Base-by-base conservation (phyloP, 2,888 invertebrate genomes). In the Eueremaeus valkanovi region DNA sequence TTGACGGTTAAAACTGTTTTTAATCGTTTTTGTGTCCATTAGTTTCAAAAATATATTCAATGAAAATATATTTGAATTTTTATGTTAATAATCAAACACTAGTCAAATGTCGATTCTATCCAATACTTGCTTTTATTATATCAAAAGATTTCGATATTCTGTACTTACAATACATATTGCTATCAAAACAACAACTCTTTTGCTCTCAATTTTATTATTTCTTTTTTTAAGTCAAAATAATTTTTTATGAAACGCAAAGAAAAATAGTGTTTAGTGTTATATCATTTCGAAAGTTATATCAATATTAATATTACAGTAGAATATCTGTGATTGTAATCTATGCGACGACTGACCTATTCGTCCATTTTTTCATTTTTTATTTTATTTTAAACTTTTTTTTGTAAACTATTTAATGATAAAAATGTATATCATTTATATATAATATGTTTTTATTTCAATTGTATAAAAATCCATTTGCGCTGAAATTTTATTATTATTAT, bases 301-400 rank as follows among this genome's bases (percentile, higher is more conserved):
- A n/a, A 61, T 61, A 31, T 29, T 31, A 3, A 11, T 27, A 58
- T 27, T 58, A 21, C 58, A 58, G 58, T 58, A 58, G 5, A 45
- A 70, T 45, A 45, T 45, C 70, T 70, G 70, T 70, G 70, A 70
- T 70, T 70, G 27, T 70, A 70, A 42, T 70, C 36, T 40, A 70
- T 27, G 29, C 2, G 16, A 18, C 21, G 33, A 66, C 8, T n/a
- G 29, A 18, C 36, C 36, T 21, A 66, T 66, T 66, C 21, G 63
- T 31, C 33, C 9, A 63, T 33, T 33, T 18, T 63, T 63, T 3
- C 29, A 13, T 49, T 21, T 11, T 42, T 42, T 11, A 42, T 42
- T 42, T 42, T 42, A 24, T 58, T 58, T 45, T 18, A 45, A 16
- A 11, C 11, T 8, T 36, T 16, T 45, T 18, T 45, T 45, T 45